phyloP scores from a whole-genome alignment of 2,113 vertebrate species.

The Naja naja region DNA sequence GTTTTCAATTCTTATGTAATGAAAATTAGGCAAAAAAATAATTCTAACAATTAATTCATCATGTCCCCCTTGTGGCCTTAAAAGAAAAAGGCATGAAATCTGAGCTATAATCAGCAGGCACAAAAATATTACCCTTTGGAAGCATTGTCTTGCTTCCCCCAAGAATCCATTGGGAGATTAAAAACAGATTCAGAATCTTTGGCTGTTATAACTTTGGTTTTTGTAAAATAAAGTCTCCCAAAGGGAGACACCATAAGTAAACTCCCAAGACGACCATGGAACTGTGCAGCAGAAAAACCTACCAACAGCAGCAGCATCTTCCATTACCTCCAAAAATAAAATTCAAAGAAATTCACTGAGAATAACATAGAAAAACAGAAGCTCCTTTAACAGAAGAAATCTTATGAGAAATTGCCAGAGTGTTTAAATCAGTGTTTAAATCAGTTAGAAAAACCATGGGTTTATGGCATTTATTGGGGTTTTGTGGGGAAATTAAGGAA shows the following conservation, averaged over 20 bases:
- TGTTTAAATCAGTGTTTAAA: neutral
- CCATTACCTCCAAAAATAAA: neutral
- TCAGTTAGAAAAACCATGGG: neutral
- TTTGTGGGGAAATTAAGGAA: neutral
- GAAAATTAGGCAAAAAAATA: neutral
- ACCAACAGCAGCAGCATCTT: neutral
- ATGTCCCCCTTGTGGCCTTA: neutral
- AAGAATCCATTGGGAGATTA: neutral
- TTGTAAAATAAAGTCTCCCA: neutral
- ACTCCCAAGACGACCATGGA: neutral
- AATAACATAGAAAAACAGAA: neutral
- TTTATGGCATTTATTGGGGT: neutral
- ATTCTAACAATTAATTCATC: neutral
- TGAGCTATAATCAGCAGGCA: neutral
- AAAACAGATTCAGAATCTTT: neutral
- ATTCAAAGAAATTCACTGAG: neutral
- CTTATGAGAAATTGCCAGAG: neutral
- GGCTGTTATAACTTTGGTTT: neutral
- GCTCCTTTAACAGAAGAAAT: neutral
- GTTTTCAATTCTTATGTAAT: neutral
- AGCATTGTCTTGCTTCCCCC: neutral
- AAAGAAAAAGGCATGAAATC: neutral
- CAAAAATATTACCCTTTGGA: neutral
- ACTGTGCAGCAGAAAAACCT: neutral
- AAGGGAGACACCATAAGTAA: neutral